Conservation (phyloP, 2,797 vertebrate species). For the Danio choprae region DNA sequence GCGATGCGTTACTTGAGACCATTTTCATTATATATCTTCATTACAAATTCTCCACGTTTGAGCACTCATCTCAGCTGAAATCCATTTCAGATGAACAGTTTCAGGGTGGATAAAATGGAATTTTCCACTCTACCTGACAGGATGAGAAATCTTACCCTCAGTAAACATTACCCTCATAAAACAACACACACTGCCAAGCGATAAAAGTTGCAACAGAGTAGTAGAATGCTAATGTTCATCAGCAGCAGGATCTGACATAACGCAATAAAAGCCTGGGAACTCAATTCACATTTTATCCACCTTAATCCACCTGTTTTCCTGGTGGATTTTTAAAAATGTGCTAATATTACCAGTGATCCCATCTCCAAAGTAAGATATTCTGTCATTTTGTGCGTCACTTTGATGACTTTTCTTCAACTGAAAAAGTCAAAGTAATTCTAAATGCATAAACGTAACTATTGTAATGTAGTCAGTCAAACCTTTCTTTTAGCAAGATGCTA, state of each 20-base stretch:
- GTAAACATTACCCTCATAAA: conserved; percentile 28
- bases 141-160: background rate
- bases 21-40: conserved; percentile 8
- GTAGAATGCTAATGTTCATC: conserved; percentile 4
- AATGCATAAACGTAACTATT: background rate
- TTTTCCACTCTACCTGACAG: conserved; percentile 24
- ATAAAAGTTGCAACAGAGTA: background rate
- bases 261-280: background rate
- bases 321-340: background rate
- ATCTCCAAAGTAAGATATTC: background rate
- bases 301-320: background rate
- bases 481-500: too few relatives aligned
- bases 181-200: background rate
- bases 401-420: background rate
- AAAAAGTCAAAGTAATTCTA: background rate
- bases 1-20: background rate
- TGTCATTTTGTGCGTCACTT: background rate
- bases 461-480: too few relatives aligned
- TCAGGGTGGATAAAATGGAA: conserved; percentile 11
- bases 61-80: background rate
- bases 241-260: conserved; percentile 1
- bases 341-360: background rate
- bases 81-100: conserved; percentile 1
- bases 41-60: background rate
- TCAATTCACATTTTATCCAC: background rate